phyloP scores from a whole-genome alignment of 2,113 vertebrate species.

The Upupa epops region DNA sequence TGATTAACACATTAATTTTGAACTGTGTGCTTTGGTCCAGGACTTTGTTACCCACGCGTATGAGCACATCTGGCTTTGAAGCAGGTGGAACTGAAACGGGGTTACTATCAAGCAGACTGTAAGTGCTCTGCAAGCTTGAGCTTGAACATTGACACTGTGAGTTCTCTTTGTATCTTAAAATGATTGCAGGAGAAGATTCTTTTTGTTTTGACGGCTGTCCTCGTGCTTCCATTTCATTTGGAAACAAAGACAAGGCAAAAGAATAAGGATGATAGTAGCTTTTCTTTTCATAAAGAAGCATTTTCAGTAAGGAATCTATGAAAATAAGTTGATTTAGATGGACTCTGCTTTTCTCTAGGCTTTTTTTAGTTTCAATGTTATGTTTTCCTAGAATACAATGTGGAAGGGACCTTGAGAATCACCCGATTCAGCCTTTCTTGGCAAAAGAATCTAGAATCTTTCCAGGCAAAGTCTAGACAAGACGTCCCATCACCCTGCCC shows the following conservation, averaged over 20 bases:
- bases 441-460: too few relatives aligned
- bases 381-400: too few relatives aligned
- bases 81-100: neutral
- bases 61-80: neutral
- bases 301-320: neutral
- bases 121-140: neutral
- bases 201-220: neutral
- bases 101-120: neutral
- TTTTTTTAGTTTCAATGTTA: too few relatives aligned
- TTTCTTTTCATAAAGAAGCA: neutral
- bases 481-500: too few relatives aligned
- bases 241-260: neutral
- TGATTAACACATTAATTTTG: conserved; percentile 33
- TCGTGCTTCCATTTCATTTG: neutral
- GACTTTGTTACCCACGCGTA: neutral
- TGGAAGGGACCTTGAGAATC: too few relatives aligned
- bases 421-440: too few relatives aligned
- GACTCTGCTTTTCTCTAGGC: too few relatives aligned
- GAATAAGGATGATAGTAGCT: neutral
- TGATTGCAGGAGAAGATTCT: neutral
- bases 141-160: neutral
- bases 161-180: neutral
- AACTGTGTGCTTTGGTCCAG: neutral
- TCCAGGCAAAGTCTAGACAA: too few relatives aligned
- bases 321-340: neutral